Conservation (phyloP, 2,113 vertebrate genomes). For the Tetraodon nigroviridis region DNA sequence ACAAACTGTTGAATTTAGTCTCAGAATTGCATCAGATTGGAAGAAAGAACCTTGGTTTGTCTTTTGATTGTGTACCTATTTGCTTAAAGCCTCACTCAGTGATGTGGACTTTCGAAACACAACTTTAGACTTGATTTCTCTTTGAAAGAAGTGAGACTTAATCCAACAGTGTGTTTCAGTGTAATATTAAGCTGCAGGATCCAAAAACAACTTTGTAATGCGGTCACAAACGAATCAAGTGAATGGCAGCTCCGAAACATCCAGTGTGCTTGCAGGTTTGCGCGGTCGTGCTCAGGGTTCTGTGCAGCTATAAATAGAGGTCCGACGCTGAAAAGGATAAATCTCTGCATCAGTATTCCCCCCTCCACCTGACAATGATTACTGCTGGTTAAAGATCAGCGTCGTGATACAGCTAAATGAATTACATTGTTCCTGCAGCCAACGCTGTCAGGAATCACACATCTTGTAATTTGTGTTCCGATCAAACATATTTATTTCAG, state of each 20-base stretch:
- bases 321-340: constrained; percentile 17
- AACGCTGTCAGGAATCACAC: not conserved
- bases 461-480: not conserved
- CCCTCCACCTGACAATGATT: constrained; percentile 1
- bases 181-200: constrained; percentile 11
- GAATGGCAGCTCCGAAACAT: constrained; percentile 17
- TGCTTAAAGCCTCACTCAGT: not conserved
- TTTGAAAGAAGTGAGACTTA: constrained; percentile 2
- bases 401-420: constrained; percentile 2
- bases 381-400: constrained; percentile 19
- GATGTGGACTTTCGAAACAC: not conserved
- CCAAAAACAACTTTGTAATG: constrained; percentile 7
- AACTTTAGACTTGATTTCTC: not conserved
- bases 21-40: no score
- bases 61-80: no score
- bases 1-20: no score
- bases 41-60: no score
- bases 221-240: constrained; percentile 8
- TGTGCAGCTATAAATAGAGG: constrained; percentile 14
- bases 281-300: not conserved
- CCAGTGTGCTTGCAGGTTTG: constrained; percentile 15
- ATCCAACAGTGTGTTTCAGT: constrained; percentile 21
- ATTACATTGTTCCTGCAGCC: not conserved
- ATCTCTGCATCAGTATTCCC: constrained; percentile 19
- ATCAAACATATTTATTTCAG: not conserved